Percentiles rank a stretch among this genome's conserved stretches.
Evolutionary conservation across 2,888 invertebrate species (phyloP).

Genomic region (Pherbina coryleti): DNA sequence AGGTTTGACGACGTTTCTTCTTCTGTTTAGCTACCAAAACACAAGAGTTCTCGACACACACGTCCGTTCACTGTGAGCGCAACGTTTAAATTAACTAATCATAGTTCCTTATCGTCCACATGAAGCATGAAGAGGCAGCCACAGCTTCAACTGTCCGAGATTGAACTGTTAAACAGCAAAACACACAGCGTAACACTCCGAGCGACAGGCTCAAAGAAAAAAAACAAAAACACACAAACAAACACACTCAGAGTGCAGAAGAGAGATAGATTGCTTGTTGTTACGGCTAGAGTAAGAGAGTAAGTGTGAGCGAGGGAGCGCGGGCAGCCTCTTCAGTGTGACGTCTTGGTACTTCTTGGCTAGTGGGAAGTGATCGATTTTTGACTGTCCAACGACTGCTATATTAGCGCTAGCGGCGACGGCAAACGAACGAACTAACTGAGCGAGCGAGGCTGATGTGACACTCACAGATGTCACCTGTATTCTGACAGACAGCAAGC

Average conservation of each 20-base stretch:
- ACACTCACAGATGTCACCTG: constrained; percentile 70
- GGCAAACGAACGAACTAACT: constrained; percentile 25
- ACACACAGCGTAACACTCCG: constrained; percentile 11
- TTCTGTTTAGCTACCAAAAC: constrained; percentile 26
- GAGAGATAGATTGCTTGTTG: background rate
- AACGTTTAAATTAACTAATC: constrained; percentile 70
- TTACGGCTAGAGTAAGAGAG: constrained; percentile 23
- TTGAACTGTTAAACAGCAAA: constrained; percentile 46
- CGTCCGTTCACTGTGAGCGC: constrained; percentile 68
- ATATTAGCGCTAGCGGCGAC: constrained; percentile 14
- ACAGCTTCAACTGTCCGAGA: constrained; percentile 35
- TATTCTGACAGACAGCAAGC: constrained; percentile 64
- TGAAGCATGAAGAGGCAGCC: constrained; percentile 54
- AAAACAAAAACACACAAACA: constrained; percentile 18
- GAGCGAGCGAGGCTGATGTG: constrained; percentile 51
- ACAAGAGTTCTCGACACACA: constrained; percentile 58
- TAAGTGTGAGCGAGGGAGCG: constrained; percentile 41
- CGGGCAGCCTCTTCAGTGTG: constrained; percentile 1
- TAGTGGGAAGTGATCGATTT: constrained; percentile 40
- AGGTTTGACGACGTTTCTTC: constrained; percentile 1
- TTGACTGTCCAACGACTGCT: constrained; percentile 47
- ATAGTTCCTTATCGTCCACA: constrained; percentile 65
- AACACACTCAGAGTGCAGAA: background rate
- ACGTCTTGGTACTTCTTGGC: background rate
- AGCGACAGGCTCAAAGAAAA: background rate